These are phyloP conservation scores for Allenopithecus nigroviridis DNA, from an alignment of 2,797 vertebrate genomes.

Conservation along the genomic window DNA sequence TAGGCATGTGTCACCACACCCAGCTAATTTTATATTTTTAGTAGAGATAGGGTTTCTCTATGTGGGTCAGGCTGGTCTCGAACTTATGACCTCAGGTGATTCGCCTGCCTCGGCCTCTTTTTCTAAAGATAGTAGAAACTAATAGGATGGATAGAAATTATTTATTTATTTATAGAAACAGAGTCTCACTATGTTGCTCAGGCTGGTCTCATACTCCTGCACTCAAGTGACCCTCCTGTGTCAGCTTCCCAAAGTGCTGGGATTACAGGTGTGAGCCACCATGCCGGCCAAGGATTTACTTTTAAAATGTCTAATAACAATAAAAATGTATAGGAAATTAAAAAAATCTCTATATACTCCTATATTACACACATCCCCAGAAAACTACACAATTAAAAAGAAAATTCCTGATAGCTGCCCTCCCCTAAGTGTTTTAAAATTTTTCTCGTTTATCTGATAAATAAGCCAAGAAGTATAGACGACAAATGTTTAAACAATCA, in stretches of 20 bases:
- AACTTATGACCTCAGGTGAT: not conserved
- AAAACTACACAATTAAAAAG: not conserved
- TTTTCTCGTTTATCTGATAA: not conserved
- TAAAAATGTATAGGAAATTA: slow-evolving; percentile 1
- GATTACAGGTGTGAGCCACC: not conserved
- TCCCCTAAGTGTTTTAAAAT: not conserved
- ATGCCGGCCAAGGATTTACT: not conserved
- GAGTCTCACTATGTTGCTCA: not conserved
- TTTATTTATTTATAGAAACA: not conserved
- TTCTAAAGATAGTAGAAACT: not conserved
- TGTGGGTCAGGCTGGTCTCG: not conserved
- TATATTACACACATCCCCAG: not conserved
- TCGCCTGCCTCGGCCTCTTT: not conserved
- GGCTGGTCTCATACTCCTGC: not conserved
- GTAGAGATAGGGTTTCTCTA: not conserved
- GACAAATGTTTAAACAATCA: not conserved
- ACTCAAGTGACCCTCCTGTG: not conserved
- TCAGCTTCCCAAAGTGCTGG: not conserved
- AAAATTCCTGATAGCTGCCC: not conserved
- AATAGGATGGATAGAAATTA: not conserved
- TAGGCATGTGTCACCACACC: not conserved
- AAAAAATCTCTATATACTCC: not conserved
- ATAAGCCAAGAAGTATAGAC: not conserved
- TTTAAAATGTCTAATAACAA: slow-evolving; percentile 18
- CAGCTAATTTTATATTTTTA: not conserved